Evolutionary conservation across 2,113 vertebrate species (phyloP).

Genomic region (Paramisgurnus dabryanus): DNA sequence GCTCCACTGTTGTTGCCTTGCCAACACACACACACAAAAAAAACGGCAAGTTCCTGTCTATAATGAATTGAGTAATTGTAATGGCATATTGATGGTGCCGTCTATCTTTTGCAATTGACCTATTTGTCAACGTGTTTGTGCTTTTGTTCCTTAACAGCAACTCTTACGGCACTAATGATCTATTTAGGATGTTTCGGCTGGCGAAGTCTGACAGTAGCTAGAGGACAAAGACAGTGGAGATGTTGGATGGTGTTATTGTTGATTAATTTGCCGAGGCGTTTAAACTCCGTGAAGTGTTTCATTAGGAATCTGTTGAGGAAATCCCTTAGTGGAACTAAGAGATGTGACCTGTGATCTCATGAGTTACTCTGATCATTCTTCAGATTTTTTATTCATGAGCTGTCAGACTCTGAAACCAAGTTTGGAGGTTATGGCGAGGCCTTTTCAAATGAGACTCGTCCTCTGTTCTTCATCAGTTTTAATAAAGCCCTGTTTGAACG

Average conservation of each 20-base stretch:
- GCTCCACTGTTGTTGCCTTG: slow-evolving; percentile 24
- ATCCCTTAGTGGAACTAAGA: neutral
- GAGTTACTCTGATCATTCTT: neutral
- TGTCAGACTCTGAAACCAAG: slow-evolving; percentile 29
- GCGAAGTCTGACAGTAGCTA: slow-evolving; percentile 18
- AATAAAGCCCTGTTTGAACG: neutral
- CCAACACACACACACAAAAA: slow-evolving; percentile 14
- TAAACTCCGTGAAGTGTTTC: neutral
- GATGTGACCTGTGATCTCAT: slow-evolving; percentile 3
- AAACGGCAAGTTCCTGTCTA: slow-evolving; percentile 25
- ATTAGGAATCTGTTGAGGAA: neutral
- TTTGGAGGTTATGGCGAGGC: neutral
- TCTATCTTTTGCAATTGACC: slow-evolving; percentile 40
- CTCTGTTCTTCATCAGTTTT: neutral
- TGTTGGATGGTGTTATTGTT: slow-evolving; percentile 5
- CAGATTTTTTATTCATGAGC: neutral
- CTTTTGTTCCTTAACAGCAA: slow-evolving; percentile 28
- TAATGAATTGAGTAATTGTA: slow-evolving; percentile 41
- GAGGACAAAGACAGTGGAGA: slow-evolving; percentile 26
- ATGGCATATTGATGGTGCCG: slow-evolving; percentile 18
- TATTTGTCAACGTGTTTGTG: slow-evolving; percentile 32
- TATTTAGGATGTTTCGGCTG: slow-evolving; percentile 19
- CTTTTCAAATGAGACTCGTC: slow-evolving; percentile 11
- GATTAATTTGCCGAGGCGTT: neutral
- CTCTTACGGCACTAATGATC: slow-evolving; percentile 23